Evolutionary conservation across 2,888 invertebrate species (phyloP).

Genomic region (Pteria penguin): DNA sequence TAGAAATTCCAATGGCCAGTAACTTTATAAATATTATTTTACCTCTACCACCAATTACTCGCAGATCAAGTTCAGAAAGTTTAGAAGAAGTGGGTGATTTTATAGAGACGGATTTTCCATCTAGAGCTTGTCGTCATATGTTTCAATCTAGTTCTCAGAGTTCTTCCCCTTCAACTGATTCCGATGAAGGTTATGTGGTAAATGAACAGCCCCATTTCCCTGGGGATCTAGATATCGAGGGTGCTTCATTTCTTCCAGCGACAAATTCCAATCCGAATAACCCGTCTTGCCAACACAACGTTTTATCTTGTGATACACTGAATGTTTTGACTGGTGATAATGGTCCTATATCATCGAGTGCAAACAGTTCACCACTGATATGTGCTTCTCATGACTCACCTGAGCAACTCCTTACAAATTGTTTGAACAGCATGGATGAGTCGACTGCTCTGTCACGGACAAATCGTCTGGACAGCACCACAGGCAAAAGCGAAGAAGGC

Average conservation of each 20-base stretch:
- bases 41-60: neutral
- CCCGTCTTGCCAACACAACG: conserved; percentile 11
- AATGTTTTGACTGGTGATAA: neutral
- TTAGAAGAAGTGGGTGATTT: conserved; percentile 76
- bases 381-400: neutral
- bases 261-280: conserved; percentile 1
- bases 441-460: neutral
- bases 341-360: neutral
- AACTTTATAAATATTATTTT: neutral
- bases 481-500: conserved; percentile 30
- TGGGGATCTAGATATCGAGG: conserved; percentile 9
- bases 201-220: conserved; percentile 34
- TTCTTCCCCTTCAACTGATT: conserved; percentile 59
- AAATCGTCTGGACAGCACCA: conserved; percentile 17
- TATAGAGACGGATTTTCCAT: conserved; percentile 76
- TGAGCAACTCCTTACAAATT: neutral
- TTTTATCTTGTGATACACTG: neutral
- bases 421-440: neutral
- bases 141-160: conserved; percentile 65
- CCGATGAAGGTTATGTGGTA: conserved; percentile 61
- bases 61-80: conserved; percentile 48
- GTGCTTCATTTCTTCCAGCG: neutral
- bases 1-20: neutral
- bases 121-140: conserved; percentile 62
- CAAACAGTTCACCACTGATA: neutral